Conservation (phyloP, 2,113 vertebrate species). For the Callocephalon fimbriatum region DNA sequence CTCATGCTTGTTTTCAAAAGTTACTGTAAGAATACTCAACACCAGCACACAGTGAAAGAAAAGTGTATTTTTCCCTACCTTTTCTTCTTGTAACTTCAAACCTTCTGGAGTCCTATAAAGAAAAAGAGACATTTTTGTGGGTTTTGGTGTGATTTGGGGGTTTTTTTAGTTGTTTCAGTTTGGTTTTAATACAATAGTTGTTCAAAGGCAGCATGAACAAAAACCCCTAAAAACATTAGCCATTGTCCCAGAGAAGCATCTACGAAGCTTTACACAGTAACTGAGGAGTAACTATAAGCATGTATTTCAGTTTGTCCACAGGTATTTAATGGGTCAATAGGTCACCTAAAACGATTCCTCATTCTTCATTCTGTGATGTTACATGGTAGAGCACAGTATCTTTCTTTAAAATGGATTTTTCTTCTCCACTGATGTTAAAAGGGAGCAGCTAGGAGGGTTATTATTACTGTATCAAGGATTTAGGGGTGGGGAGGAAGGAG, state of each 20-base stretch:
- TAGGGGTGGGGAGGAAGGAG: not conserved
- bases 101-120: constrained; percentile 74
- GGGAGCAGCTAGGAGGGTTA: not conserved
- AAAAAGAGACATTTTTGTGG: constrained; percentile 65
- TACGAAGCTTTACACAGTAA: not conserved
- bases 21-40: not conserved
- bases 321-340: not conserved
- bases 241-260: not conserved
- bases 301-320: not conserved
- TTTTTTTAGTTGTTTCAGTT: not conserved
- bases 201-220: constrained; percentile 19
- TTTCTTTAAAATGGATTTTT: not conserved
- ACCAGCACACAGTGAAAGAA: constrained; percentile 14
- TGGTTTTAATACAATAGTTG: not conserved
- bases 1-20: not conserved
- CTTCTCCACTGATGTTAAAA: not conserved
- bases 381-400: not conserved
- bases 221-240: not conserved
- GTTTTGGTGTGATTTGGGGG: not conserved
- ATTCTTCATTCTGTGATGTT: not conserved
- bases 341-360: not conserved
- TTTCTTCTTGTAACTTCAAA: constrained; percentile 77
- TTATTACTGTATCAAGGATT: not conserved
- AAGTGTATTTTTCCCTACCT: constrained; percentile 71
- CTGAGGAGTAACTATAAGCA: not conserved